A percentile compares a stretch with the other conserved stretches of the same genome.
Evolutionary conservation across 2,888 invertebrate species (phyloP).

Genomic region (Ecliptopera silaceata): DNA sequence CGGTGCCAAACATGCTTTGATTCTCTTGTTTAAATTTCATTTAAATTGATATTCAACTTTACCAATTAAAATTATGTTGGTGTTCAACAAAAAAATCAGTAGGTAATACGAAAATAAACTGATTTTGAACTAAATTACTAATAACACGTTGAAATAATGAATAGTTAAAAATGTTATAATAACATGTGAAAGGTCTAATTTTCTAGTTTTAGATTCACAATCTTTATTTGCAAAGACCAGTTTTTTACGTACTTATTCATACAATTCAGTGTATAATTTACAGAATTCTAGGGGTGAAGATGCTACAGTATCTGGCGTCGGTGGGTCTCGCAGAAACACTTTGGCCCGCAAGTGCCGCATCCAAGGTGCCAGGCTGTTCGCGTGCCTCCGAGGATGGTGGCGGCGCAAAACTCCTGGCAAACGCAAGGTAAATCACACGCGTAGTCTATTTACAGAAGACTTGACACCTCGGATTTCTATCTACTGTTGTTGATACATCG

Average conservation of each 20-base stretch:
- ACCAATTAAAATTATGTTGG: background rate
- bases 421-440: constrained; percentile 51
- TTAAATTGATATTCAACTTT: background rate
- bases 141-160: too few relatives aligned
- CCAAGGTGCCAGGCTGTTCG: constrained; percentile 63
- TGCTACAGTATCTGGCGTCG: constrained; percentile 49
- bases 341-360: constrained; percentile 63
- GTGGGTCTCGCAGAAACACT: constrained; percentile 56
- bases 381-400: constrained; percentile 73
- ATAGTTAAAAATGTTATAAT: too few relatives aligned
- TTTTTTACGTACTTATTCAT: background rate
- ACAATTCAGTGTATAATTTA: background rate
- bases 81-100: too few relatives aligned
- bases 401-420: constrained; percentile 61
- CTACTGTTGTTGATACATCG: background rate
- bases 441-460: constrained; percentile 1
- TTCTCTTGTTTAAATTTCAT: constrained; percentile 10
- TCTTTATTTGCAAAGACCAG: too few relatives aligned
- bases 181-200: background rate
- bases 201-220: too few relatives aligned
- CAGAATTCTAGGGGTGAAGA: constrained; percentile 45
- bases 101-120: too few relatives aligned
- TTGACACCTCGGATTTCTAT: background rate
- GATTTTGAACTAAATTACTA: too few relatives aligned
- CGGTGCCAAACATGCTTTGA: constrained; percentile 1